Conservation (phyloP, 2,113 vertebrate species). For the Pelusios castaneus region DNA sequence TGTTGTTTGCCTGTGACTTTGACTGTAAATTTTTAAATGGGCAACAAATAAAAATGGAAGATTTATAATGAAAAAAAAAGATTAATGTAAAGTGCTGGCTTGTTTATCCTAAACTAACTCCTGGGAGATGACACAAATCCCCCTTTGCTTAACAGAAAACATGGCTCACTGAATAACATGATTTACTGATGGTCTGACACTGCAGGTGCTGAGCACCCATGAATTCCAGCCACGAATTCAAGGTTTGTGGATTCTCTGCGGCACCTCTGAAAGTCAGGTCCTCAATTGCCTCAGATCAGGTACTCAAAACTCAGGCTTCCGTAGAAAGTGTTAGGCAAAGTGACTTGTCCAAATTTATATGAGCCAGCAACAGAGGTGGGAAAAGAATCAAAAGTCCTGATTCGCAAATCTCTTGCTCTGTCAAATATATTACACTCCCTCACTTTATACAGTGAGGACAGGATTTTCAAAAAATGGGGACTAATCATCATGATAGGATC, state of each 20-base stretch:
- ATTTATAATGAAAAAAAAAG: background rate
- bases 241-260: background rate
- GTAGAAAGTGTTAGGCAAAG: background rate
- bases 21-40: background rate
- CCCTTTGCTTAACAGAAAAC: background rate
- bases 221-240: background rate
- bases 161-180: background rate
- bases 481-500: background rate
- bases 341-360: background rate
- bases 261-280: background rate
- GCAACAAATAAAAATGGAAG: background rate
- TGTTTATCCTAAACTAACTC: background rate
- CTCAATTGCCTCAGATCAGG: background rate
- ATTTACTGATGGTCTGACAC: background rate
- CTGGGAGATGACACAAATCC: background rate
- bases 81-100: background rate
- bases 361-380: rapidly evolving
- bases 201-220: background rate
- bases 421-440: rapidly evolving
- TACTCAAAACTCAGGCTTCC: background rate
- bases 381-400: background rate
- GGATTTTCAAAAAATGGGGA: background rate
- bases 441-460: background rate
- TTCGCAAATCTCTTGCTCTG: background rate
- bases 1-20: rapidly evolving